Percentiles rank a stretch among this genome's conserved stretches.
These are phyloP conservation scores for Chrysogorgia sp. DNA, from an alignment of 92 coral and sea anemone species.

Conservation along the genomic window DNA sequence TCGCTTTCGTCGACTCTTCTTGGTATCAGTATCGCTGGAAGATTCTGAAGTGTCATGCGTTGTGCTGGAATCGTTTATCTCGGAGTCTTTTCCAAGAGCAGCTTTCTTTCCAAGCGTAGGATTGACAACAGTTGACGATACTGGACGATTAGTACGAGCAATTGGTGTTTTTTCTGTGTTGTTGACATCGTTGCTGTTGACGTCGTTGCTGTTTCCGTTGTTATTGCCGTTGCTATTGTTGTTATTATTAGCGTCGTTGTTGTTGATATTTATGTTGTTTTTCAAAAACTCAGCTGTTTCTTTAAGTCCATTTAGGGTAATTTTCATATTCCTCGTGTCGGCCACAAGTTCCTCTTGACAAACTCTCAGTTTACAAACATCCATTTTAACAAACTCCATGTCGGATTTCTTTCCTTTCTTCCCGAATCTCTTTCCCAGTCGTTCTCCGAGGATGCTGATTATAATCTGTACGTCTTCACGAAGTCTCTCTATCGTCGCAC, in stretches of 20 bases:
- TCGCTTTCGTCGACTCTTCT: no score
- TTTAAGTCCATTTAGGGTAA: neutral
- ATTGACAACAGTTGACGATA: neutral
- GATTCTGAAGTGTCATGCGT: no score
- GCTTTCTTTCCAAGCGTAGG: no score
- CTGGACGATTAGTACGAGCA: neutral
- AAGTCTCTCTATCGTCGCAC: constrained; percentile 25
- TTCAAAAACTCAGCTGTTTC: neutral
- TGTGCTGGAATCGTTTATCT: no score
- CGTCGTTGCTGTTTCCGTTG: neutral
- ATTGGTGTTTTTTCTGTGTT: neutral
- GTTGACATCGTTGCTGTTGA: neutral
- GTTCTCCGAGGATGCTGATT: constrained; percentile 6
- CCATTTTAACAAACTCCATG: constrained; percentile 27
- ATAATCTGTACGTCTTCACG: constrained; percentile 22
- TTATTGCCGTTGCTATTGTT: neutral
- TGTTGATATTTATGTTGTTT: neutral
- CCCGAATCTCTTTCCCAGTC: constrained; percentile 20
- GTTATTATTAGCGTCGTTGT: neutral
- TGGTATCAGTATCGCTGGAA: no score
- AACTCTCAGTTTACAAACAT: neutral
- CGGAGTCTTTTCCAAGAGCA: no score
- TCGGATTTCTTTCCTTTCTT: constrained; percentile 9
- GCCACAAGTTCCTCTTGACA: constrained; percentile 14
- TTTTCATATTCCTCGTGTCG: constrained; percentile 32